Evolutionary conservation across 2,888 invertebrate genomes (phyloP), one percentile per base, ranked within the genome.

Genomic region (Caradrina clavipalpis): DNA sequence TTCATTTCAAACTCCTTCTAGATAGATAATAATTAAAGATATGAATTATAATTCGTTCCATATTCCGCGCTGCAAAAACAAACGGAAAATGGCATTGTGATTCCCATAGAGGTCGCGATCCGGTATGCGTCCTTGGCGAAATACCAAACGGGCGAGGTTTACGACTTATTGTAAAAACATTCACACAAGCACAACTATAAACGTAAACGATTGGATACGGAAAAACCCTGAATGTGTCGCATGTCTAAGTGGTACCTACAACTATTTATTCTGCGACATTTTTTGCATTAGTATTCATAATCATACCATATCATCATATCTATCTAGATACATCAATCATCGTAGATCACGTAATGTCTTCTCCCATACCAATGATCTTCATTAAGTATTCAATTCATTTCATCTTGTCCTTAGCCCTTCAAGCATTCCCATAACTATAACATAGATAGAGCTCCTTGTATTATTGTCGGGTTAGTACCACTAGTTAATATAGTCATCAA

Each of bases 131-230:
- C 69, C 75, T 76, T 66, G 64, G 31, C 21, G 39, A 19, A 19
- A 55, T 42, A 58, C 59, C 64, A 50, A 49, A 55, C 54, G 19
- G 5, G 45, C 51, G 19, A 64, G 68, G 49, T 74, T 80, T 74
- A 74, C 75, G 64, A 79, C 74, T 49, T 66, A 76, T 66, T 73
- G 66, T 73, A 79, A 67, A 67, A 63, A 63, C 53, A 63, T 58
- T 49, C 35, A 26, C 53, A 64, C 35, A 22, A 57, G 42, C 13
- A 21, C n/a, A 35, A 45, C 42, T 35, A 70, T 21, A 47, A 47
- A 77, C 15, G 22, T 51, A 51, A 15, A 22, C 19, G 6, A 50
- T 55, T 55, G 47, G 26, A 49, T 62, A 50, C 53, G 61, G 61
- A 69, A 77, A 69, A 69, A 26, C 45, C 31, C 26, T 76, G 42